Percentiles rank a stretch among this genome's conserved stretches.
Evolutionary conservation across 2,797 vertebrate species (phyloP).

Genomic region (Sebastes trivittatus): DNA sequence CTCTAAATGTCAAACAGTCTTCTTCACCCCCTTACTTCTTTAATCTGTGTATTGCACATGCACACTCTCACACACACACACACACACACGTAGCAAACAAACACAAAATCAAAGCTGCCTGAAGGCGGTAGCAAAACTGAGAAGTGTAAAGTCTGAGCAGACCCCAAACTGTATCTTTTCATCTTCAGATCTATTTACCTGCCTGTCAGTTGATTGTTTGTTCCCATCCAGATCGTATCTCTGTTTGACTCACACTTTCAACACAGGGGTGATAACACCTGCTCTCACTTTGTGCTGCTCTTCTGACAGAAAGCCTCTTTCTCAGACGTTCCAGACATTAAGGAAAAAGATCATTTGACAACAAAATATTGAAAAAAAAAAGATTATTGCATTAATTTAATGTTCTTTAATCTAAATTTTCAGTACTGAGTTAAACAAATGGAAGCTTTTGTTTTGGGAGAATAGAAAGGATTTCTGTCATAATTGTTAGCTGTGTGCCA

Average conservation of each 20-base stretch:
- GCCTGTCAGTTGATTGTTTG: constrained; percentile 69
- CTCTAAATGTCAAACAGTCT: constrained; percentile 82
- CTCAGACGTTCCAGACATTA: neutral
- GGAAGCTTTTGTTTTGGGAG: neutral
- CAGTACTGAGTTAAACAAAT: neutral
- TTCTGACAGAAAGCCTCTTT: constrained; percentile 3
- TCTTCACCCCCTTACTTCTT: constrained; percentile 66
- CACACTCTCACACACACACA: neutral
- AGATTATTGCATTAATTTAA: neutral
- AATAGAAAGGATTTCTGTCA: neutral
- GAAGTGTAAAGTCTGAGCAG: constrained; percentile 59
- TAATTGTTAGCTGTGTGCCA: neutral
- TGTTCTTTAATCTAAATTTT: neutral
- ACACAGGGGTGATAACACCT: constrained; percentile 45
- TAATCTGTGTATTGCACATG: constrained; percentile 61
- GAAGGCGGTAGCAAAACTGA: constrained; percentile 63
- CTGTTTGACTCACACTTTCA: constrained; percentile 60
- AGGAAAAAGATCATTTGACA: neutral
- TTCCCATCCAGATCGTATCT: constrained; percentile 63
- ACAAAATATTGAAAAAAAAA: neutral
- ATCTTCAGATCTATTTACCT: constrained; percentile 66
- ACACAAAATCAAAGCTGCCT: constrained; percentile 68
- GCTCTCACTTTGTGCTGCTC: constrained; percentile 17
- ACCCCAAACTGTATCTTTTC: constrained; percentile 68
- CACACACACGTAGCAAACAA: neutral